Evolutionary conservation across 2,888 invertebrate species (phyloP).

Genomic region (Nemotelus pantherinus): DNA sequence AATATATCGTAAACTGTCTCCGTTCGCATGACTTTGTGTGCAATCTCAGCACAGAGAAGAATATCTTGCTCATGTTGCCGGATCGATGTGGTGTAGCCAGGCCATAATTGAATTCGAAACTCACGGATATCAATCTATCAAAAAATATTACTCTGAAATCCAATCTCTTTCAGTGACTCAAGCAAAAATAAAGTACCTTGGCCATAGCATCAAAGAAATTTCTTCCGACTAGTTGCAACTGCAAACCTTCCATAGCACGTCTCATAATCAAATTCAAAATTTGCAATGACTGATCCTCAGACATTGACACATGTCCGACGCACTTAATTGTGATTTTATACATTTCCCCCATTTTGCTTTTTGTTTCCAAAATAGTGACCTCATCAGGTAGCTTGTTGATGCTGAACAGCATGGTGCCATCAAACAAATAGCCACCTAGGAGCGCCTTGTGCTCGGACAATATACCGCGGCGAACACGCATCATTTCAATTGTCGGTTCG

Average conservation of each 20-base stretch:
- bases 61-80: constrained; percentile 82
- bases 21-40: constrained; percentile 84
- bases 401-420: constrained; percentile 77
- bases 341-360: constrained; percentile 66
- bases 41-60: constrained; percentile 81
- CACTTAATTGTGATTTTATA: constrained; percentile 69
- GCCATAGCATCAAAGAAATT: constrained; percentile 77
- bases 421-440: constrained; percentile 78
- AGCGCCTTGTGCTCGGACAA: constrained; percentile 68
- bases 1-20: constrained; percentile 79
- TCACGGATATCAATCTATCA: constrained; percentile 69
- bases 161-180: neutral
- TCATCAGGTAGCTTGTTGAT: constrained; percentile 69
- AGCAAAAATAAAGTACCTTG: constrained; percentile 66
- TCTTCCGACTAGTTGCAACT: constrained; percentile 76
- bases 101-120: constrained; percentile 80
- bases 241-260: constrained; percentile 67
- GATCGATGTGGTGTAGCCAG: constrained; percentile 85
- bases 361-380: constrained; percentile 70
- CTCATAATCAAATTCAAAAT: constrained; percentile 82
- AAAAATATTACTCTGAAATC: neutral
- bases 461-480: constrained; percentile 70
- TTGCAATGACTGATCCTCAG: constrained; percentile 78
- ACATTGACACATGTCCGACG: constrained; percentile 72
- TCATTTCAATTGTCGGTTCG: constrained; percentile 75